These are phyloP conservation scores for Chrysocyon brachyurus DNA, from an alignment of 2,797 vertebrate genomes.

Conservation along the genomic window DNA sequence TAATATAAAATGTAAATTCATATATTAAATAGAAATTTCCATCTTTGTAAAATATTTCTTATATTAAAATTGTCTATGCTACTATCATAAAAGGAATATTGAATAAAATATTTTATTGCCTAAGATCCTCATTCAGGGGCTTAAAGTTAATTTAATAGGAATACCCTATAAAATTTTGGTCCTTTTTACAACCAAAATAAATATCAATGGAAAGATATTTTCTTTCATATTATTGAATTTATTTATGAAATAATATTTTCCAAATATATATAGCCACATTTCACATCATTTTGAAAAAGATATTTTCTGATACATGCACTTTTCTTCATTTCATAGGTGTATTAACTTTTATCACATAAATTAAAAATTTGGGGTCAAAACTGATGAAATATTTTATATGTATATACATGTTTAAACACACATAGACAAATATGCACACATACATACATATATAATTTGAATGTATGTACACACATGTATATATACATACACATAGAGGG, in stretches of 20 bases:
- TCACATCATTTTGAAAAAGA: background rate
- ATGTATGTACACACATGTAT: background rate
- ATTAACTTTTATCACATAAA: background rate
- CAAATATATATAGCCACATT: background rate
- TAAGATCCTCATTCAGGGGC: background rate
- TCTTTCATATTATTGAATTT: background rate
- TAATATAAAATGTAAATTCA: background rate
- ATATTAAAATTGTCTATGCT: background rate
- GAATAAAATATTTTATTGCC: background rate
- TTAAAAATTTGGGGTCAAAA: background rate
- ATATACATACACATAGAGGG: background rate
- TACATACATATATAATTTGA: background rate
- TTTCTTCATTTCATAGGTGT: constrained; percentile 13
- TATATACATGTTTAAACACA: background rate
- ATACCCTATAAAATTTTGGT: background rate
- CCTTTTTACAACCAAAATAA: background rate
- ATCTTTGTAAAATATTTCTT: background rate
- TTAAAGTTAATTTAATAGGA: background rate
- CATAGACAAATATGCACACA: background rate
- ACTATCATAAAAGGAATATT: background rate
- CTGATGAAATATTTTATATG: background rate
- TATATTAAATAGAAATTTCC: background rate
- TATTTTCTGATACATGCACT: background rate
- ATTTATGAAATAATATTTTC: constrained; percentile 19
- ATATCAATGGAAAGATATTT: background rate